Evolutionary conservation across 2,797 vertebrate genomes (phyloP).

Genomic region (Typhlichthys eigenmanni): DNA sequence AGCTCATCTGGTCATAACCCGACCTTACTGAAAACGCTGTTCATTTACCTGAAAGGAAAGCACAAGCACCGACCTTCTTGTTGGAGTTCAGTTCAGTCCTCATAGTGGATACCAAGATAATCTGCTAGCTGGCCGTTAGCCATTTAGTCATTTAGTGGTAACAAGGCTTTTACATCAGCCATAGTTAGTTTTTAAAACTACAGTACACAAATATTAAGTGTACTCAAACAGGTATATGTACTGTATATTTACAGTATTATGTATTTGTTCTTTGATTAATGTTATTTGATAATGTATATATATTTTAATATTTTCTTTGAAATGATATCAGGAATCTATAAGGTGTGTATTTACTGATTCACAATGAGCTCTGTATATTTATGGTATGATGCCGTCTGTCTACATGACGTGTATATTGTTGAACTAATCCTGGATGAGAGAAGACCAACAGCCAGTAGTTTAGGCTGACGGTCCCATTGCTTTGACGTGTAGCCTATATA

Average conservation of each 20-base stretch:
- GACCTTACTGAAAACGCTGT: conserved; percentile 35
- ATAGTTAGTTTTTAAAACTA: conserved; percentile 23
- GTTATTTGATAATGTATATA: conserved; percentile 47
- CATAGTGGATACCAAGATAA: background rate
- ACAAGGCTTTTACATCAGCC: background rate
- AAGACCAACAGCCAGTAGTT: conserved; percentile 5
- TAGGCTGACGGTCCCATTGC: conserved; percentile 24
- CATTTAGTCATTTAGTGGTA: too few species aligned
- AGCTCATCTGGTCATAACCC: conserved; percentile 21
- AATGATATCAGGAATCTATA: conserved; percentile 55
- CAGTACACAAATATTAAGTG: conserved; percentile 41
- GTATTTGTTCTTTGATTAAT: conserved; percentile 40
- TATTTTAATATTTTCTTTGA: conserved; percentile 49
- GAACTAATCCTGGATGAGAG: conserved; percentile 24
- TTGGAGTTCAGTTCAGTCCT: background rate
- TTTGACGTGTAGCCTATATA: conserved; percentile 9
- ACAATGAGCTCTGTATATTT: conserved; percentile 30
- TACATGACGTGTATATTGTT: background rate
- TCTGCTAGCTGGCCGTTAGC: background rate
- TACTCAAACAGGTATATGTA: conserved; percentile 27
- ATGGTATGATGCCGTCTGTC: conserved; percentile 8
- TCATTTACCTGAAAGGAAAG: conserved; percentile 46
- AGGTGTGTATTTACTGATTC: conserved; percentile 47
- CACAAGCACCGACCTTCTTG: conserved; percentile 42
- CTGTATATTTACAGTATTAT: conserved; percentile 32